A percentile compares a stretch with the other conserved stretches of the same genome.
These are phyloP conservation scores for Acrocyrtus sp. DNA, from an alignment of 2,888 invertebrate species.

Conservation along the genomic window DNA sequence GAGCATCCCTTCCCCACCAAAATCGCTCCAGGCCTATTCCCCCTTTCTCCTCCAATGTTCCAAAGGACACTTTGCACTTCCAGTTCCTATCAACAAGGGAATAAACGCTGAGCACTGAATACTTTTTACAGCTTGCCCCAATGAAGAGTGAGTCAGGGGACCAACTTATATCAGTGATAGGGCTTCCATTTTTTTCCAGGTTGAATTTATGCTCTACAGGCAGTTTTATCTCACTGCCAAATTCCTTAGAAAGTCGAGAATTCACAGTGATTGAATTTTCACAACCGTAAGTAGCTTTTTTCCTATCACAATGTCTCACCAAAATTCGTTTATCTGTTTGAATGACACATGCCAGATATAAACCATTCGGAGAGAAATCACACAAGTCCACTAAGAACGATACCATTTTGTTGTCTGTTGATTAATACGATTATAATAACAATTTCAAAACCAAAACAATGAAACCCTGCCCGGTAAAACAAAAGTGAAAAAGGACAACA, in stretches of 20 bases:
- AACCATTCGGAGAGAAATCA: slow-evolving; percentile 22
- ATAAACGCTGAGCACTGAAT: slow-evolving; percentile 67
- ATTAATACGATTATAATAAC: too few species aligned
- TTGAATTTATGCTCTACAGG: too few species aligned
- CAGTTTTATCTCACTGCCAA: too few species aligned
- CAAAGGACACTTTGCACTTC: slow-evolving; percentile 69
- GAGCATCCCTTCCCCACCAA: slow-evolving; percentile 70
- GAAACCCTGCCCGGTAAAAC: too few species aligned
- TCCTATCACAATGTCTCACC: slow-evolving; percentile 10
- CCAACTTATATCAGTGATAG: too few species aligned
- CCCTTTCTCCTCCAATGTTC: slow-evolving; percentile 64
- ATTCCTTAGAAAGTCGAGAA: too few species aligned
- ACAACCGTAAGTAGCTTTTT: too few species aligned
- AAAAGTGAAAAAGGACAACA: too few species aligned
- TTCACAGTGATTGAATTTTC: too few species aligned
- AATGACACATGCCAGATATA: slow-evolving; percentile 6
- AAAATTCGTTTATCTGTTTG: slow-evolving; percentile 21
- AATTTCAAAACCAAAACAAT: too few species aligned
- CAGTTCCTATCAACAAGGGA: slow-evolving; percentile 69
- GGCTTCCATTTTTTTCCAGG: too few species aligned
- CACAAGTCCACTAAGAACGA: slow-evolving; percentile 11
- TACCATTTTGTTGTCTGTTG: too few species aligned
- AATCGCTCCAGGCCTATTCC: slow-evolving; percentile 69
- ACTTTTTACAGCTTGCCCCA: slow-evolving; percentile 65
- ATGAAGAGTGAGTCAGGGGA: slow-evolving; percentile 66